Percentiles rank a stretch among this genome's conserved stretches.
Evolutionary conservation across 2,797 vertebrate genomes (phyloP).

Genomic region (Diceros bicornis): DNA sequence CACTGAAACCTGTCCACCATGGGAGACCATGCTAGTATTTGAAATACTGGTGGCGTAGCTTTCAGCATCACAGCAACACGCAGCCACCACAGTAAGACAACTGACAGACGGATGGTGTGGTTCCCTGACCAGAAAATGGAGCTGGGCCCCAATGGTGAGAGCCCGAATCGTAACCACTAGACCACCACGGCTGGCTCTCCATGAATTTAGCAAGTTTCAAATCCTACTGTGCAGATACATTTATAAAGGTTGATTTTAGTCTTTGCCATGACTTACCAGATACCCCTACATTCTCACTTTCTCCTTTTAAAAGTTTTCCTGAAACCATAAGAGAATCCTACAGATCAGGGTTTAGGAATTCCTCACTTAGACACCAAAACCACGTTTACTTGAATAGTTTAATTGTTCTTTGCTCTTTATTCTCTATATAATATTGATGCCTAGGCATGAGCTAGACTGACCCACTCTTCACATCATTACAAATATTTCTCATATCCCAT

Average conservation of each 20-base stretch:
- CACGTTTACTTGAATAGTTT: not conserved
- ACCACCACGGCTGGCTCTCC: no score
- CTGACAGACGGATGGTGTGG: no score
- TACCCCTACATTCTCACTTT: not conserved
- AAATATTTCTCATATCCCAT: slow-evolving; percentile 24
- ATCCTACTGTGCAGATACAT: not conserved
- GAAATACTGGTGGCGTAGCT: no score
- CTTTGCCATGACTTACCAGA: slow-evolving; percentile 37
- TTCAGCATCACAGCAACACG: no score
- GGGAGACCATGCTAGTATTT: no score
- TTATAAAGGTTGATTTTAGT: not conserved
- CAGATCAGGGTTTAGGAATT: not conserved
- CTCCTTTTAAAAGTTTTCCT: slow-evolving; percentile 45
- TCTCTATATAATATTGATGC: not conserved
- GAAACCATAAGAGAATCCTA: not conserved
- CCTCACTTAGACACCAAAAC: not conserved
- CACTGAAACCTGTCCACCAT: no score
- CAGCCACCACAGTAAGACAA: no score
- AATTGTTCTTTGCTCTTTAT: not conserved
- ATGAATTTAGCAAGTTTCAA: slow-evolving; percentile 42
- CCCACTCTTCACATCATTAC: not conserved
- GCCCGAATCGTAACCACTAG: no score
- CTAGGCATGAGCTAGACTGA: not conserved
- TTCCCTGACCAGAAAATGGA: no score
- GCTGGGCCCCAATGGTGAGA: no score